A percentile compares a stretch with the other conserved stretches of the same genome.
Conservation (phyloP, 1,140 invertebrate genomes). For the Phymorhynchus buccinoides region DNA sequence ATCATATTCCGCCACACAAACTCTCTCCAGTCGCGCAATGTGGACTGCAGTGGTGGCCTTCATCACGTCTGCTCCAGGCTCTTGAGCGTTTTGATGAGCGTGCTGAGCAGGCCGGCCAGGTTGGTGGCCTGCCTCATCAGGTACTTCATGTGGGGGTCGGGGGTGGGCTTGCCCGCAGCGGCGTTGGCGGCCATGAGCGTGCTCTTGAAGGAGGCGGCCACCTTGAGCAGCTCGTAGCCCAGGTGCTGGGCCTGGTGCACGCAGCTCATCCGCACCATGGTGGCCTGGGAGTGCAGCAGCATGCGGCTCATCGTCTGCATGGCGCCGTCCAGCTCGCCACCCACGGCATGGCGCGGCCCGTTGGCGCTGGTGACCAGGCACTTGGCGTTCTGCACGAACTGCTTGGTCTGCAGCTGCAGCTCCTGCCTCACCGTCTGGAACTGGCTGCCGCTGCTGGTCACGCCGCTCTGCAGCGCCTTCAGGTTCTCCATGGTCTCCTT, state of each 20-base stretch:
- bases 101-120: constrained; percentile 85
- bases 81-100: constrained; percentile 84
- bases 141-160: constrained; percentile 75
- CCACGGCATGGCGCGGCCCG: constrained; percentile 76
- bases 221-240: constrained; percentile 85
- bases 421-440: constrained; percentile 79
- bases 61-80: constrained; percentile 20
- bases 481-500: constrained; percentile 64
- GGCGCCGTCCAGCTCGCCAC: constrained; percentile 73
- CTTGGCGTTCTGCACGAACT: constrained; percentile 87
- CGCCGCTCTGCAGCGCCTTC: constrained; percentile 53
- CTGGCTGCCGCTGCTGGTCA: constrained; percentile 57
- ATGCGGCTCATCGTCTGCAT: constrained; percentile 68
- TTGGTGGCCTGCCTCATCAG: constrained; percentile 83
- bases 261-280: constrained; percentile 78
- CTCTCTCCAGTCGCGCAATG: too few relatives aligned
- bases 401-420: constrained; percentile 84
- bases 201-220: constrained; percentile 82
- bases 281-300: constrained; percentile 74
- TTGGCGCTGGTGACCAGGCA: constrained; percentile 86
- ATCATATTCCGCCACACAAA: neutral
- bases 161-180: constrained; percentile 68
- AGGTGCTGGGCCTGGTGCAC: constrained; percentile 85
- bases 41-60: neutral
- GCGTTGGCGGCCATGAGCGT: constrained; percentile 74